These are phyloP conservation scores for Aporrectodea caliginosa DNA, from an alignment of 1,140 invertebrate genomes.

Conservation along the genomic window DNA sequence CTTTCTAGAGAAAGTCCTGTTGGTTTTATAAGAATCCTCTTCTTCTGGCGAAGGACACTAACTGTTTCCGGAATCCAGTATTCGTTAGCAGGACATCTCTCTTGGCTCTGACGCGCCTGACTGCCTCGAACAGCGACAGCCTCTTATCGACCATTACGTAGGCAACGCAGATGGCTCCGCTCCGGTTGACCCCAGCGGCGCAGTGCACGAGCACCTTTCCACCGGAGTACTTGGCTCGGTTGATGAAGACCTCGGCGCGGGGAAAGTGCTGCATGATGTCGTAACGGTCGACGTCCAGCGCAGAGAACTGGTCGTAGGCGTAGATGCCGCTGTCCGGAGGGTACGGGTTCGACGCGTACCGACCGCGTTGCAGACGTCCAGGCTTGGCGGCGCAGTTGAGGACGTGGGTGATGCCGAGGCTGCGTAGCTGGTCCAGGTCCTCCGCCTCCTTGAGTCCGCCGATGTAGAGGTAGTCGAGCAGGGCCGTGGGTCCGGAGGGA, in stretches of 20 bases:
- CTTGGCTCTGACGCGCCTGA: neutral
- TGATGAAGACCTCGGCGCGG: neutral
- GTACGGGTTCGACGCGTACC: neutral
- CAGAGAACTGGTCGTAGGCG: neutral
- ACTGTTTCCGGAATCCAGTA: neutral
- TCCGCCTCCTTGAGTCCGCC: neutral
- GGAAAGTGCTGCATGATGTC: constrained; percentile 8
- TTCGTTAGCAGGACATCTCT: constrained; percentile 1
- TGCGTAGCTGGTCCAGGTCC: neutral
- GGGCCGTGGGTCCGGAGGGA: neutral
- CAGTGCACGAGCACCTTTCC: neutral
- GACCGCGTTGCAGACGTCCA: neutral
- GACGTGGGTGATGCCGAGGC: constrained; percentile 16
- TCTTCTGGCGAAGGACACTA: neutral
- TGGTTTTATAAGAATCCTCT: no score
- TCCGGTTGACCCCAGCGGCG: constrained; percentile 3
- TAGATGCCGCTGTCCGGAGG: constrained; percentile 1
- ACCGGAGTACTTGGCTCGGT: neutral
- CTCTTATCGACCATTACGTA: neutral
- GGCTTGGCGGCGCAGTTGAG: constrained; percentile 13
- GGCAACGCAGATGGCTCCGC: constrained; percentile 6
- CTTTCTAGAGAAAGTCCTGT: no score
- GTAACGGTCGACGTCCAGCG: neutral
- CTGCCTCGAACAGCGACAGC: neutral
- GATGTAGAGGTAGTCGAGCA: constrained; percentile 26